Conservation (phyloP, 2,797 vertebrate species). For the Artibeus jamaicensis region DNA sequence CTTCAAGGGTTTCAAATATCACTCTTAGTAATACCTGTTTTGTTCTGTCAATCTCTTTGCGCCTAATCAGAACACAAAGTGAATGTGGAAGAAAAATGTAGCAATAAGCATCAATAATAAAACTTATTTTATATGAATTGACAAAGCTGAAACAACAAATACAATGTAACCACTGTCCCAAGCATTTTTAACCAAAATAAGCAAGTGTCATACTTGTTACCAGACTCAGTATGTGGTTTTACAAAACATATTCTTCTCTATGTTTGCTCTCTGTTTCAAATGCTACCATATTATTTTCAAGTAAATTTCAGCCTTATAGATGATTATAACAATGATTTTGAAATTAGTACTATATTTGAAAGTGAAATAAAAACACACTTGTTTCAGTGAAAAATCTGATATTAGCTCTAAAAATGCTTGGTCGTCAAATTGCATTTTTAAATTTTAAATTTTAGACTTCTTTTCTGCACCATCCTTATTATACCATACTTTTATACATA, state of each 20-base stretch:
- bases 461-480: neutral
- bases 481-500: neutral
- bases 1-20: neutral
- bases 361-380: neutral
- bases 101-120: neutral
- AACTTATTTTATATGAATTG: neutral
- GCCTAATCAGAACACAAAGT: neutral
- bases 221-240: neutral
- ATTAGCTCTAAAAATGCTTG: neutral
- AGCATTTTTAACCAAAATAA: neutral
- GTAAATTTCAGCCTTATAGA: neutral
- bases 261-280: neutral
- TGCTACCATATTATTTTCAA: neutral
- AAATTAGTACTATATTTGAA: neutral
- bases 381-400: neutral
- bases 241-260: neutral
- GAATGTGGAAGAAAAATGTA: neutral
- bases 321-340: neutral
- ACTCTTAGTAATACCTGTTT: neutral
- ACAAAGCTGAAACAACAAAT: neutral
- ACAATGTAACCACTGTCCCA: neutral
- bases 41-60: neutral
- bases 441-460: neutral
- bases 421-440: neutral
- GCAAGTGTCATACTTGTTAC: neutral